phyloP scores from a whole-genome alignment of 2,888 invertebrate species.

The Pheosia gnoma region DNA sequence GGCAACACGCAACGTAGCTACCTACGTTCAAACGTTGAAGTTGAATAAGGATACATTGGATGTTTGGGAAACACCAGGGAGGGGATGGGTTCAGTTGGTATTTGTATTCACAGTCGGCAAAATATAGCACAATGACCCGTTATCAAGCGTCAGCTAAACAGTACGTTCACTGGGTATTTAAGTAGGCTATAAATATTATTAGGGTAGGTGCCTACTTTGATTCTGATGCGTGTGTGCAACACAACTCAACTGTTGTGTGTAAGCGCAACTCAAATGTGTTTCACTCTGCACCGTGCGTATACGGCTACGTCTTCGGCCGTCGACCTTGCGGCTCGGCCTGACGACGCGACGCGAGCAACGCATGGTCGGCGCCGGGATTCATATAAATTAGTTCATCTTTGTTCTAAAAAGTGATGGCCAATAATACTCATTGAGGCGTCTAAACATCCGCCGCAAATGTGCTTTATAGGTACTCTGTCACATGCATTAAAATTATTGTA shows the following conservation, averaged over 20 bases:
- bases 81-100: too few relatives aligned
- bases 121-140: too few relatives aligned
- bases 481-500: too few relatives aligned
- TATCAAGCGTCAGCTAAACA: too few relatives aligned
- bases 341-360: constrained; percentile 9
- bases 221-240: constrained; percentile 8
- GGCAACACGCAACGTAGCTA: too few relatives aligned
- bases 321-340: constrained; percentile 48
- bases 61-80: too few relatives aligned
- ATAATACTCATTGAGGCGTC: constrained; percentile 2
- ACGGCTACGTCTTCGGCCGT: constrained; percentile 39
- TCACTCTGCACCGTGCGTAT: too few relatives aligned
- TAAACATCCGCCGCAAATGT: neutral
- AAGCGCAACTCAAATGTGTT: constrained; percentile 35
- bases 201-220: too few relatives aligned
- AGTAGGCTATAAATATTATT: neutral
- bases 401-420: neutral
- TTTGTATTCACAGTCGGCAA: too few relatives aligned
- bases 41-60: too few relatives aligned
- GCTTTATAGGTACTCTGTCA: neutral
- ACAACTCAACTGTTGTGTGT: too few relatives aligned
- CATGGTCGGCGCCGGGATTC: constrained; percentile 14
- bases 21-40: too few relatives aligned
- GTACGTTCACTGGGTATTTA: neutral
- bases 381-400: constrained; percentile 1